Base-by-base conservation (phyloP, 1,140 invertebrate species). In the Luehdorfia chinensis region DNA sequence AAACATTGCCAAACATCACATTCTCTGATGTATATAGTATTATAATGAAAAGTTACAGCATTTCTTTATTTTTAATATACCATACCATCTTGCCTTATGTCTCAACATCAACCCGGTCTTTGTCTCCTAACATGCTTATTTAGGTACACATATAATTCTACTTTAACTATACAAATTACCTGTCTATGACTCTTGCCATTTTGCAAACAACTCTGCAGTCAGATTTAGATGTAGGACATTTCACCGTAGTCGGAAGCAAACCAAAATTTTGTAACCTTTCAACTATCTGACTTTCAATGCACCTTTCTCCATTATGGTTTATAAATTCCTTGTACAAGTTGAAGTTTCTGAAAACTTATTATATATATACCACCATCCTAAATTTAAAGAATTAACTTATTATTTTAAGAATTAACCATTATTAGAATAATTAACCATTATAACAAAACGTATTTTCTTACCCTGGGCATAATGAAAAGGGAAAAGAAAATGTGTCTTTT, bases 121-220 rank as follows among this genome's bases (percentile, higher is more conserved):
- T n/a, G n/a, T n/a, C n/a, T n/a, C n/a, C n/a, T n/a, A n/a, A n/a
- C n/a, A n/a, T n/a, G n/a, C n/a, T n/a, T n/a, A n/a, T n/a, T n/a
- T n/a, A n/a, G n/a, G n/a, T n/a, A n/a, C n/a, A n/a, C n/a, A n/a
- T n/a, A n/a, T n/a, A n/a, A n/a, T n/a, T n/a, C n/a, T n/a, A n/a
- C n/a, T n/a, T n/a, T n/a, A n/a, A n/a, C 27, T 30, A 12, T 31
- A 31, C 1, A 31, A 3, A 25, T 50, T 56, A 84, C 78, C 72
- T 77, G 51, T 83, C 78, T 27, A 81, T 65, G 11, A 85, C 80
- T 50, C 80, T 64, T 1, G 75, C 78, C 36, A 57, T 36, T 66
- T 71, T 83, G 36, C 55, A 65, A 4, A 67, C 44, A 15, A 83
- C 56, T 23, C 67, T 66, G 45, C 81, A 85, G 5, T 61, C 55